Percentiles rank a stretch among this genome's conserved stretches.
Evolutionary conservation across 37 sponge, comb jelly and placozoan species (phyloP).

Genomic region (Diacarnus erythraeanus): DNA sequence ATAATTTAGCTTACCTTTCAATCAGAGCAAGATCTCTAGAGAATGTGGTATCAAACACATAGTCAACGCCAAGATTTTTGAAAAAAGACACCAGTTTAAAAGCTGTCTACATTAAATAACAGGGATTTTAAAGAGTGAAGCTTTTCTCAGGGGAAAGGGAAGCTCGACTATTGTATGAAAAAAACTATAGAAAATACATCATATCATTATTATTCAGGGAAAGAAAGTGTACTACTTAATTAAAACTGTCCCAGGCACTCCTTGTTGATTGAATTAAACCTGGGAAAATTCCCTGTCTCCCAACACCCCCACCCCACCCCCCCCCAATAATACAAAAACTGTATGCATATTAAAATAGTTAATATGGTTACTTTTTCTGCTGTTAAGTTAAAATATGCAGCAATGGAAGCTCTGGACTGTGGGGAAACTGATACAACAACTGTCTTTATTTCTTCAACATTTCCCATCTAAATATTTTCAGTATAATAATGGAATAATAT

Average conservation of each 20-base stretch:
- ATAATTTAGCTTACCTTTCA: constrained; percentile 77
- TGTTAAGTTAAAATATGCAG: constrained; percentile 61
- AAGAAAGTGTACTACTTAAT: too few species aligned
- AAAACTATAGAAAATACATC: neutral
- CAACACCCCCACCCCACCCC: too few species aligned
- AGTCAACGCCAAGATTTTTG: constrained; percentile 68
- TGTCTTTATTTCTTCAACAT: constrained; percentile 8
- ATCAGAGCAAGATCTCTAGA: constrained; percentile 79
- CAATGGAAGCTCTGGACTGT: constrained; percentile 88
- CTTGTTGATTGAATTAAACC: too few species aligned
- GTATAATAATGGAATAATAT: neutral
- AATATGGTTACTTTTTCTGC: constrained; percentile 57
- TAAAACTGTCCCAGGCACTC: too few species aligned
- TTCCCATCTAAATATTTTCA: constrained; percentile 23
- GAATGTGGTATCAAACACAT: constrained; percentile 89
- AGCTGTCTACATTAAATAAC: constrained; percentile 27
- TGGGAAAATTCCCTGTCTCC: too few species aligned
- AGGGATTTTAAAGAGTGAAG: too few species aligned
- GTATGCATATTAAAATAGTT: too few species aligned
- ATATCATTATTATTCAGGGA: too few species aligned
- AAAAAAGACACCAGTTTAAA: constrained; percentile 68
- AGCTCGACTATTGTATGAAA: neutral
- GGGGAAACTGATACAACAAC: constrained; percentile 91
- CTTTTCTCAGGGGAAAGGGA: too few species aligned
- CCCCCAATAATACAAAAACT: too few species aligned